A percentile compares a stretch with the other conserved stretches of the same genome.
Evolutionary conservation across 2,888 invertebrate species (phyloP).

Genomic region (Chloroclysta siterata): DNA sequence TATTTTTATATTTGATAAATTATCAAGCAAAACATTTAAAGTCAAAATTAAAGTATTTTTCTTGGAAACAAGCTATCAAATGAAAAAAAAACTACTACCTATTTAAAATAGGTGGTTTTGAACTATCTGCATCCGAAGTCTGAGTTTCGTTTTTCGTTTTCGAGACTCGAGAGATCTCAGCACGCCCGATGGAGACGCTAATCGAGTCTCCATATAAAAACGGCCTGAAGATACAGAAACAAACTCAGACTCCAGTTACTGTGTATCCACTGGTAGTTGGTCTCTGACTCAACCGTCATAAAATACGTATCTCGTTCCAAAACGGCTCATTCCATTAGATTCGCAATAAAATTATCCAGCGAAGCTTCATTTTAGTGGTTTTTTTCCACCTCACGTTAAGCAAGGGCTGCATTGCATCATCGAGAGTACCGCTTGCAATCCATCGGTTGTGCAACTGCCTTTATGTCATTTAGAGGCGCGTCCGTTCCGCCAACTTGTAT

Average conservation of each 20-base stretch:
- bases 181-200: no score
- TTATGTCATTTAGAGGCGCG: constrained; percentile 29
- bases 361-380: constrained; percentile 1
- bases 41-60: no score
- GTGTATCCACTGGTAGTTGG: no score
- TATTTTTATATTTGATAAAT: no score
- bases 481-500: constrained; percentile 10
- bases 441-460: constrained; percentile 36
- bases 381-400: constrained; percentile 21
- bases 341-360: background rate
- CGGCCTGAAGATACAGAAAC: no score
- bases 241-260: no score
- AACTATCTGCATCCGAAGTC: no score
- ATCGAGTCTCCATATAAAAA: no score
- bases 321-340: background rate
- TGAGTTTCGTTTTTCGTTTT: no score
- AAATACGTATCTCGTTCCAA: background rate
- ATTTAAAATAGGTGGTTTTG: no score
- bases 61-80: background rate
- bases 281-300: background rate
- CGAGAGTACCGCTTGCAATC: constrained; percentile 34
- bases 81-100: background rate
- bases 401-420: constrained; percentile 36
- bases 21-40: no score
- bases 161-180: no score